These are phyloP conservation scores for Ochropleura leucogaster DNA, from an alignment of 2,888 invertebrate genomes.

Conservation along the genomic window DNA sequence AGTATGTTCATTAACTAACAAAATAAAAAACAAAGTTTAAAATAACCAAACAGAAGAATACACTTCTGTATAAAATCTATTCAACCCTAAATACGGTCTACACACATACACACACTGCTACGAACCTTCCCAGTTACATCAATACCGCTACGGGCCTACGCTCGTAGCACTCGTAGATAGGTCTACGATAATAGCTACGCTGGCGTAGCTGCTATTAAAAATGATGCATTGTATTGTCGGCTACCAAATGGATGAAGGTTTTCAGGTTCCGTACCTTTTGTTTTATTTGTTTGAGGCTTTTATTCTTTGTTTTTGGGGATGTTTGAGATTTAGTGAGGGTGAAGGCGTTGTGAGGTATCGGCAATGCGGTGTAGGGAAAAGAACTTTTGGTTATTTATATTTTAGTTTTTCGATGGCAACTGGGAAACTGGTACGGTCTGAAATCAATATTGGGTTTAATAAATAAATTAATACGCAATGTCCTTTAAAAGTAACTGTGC, in stretches of 20 bases:
- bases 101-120: slow-evolving; percentile 37
- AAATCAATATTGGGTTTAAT: no score
- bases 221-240: slow-evolving; percentile 74
- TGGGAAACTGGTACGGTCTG: neutral
- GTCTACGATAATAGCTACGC: slow-evolving; percentile 65
- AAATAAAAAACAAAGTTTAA: neutral
- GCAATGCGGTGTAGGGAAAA: neutral
- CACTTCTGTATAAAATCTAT: slow-evolving; percentile 18
- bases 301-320: slow-evolving; percentile 36
- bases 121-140: neutral
- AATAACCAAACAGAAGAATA: slow-evolving; percentile 7
- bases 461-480: no score
- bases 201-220: slow-evolving; percentile 66
- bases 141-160: slow-evolving; percentile 48
- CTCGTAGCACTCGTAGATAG: slow-evolving; percentile 63
- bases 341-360: neutral
- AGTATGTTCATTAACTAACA: neutral
- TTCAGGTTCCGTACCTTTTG: slow-evolving; percentile 57
- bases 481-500: no score
- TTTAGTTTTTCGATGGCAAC: neutral
- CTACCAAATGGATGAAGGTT: slow-evolving; percentile 66
- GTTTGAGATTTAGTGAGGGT: slow-evolving; percentile 2
- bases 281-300: slow-evolving; percentile 49
- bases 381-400: neutral
- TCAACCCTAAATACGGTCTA: slow-evolving; percentile 40